Evolutionary conservation across 2,797 vertebrate genomes (phyloP).

Genomic region (Euphonia xanthogaster): DNA sequence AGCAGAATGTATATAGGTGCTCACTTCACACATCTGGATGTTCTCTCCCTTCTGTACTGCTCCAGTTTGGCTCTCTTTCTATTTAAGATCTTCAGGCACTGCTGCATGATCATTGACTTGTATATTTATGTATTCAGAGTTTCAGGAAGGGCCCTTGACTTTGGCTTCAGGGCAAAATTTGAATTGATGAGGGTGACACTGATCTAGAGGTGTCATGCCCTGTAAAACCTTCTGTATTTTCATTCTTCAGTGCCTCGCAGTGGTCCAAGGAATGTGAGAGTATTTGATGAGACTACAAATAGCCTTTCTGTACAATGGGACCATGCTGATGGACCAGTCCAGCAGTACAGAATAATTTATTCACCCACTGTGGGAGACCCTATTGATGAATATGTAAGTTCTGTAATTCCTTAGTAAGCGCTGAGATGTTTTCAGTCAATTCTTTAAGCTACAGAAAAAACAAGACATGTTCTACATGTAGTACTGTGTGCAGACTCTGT

Average conservation of each 20-base stretch:
- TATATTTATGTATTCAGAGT: neutral
- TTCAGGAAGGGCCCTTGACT: neutral
- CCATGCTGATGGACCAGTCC: constrained; percentile 92
- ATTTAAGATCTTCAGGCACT: neutral
- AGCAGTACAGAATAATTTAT: constrained; percentile 90
- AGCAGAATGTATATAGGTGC: neutral
- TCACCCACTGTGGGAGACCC: constrained; percentile 89
- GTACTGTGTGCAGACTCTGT: neutral
- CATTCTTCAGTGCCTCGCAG: constrained; percentile 84
- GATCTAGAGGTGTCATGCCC: neutral
- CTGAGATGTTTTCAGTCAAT: neutral
- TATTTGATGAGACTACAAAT: constrained; percentile 91
- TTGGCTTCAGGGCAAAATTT: neutral
- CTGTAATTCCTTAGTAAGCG: neutral
- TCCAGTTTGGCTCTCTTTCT: neutral
- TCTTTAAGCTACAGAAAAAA: neutral
- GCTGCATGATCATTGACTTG: neutral
- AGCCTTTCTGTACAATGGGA: constrained; percentile 93
- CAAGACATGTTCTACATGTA: neutral
- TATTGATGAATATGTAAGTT: constrained; percentile 92
- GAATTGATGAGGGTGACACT: neutral
- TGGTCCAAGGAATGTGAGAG: constrained; percentile 90
- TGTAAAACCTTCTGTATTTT: neutral
- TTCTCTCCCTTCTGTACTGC: neutral
- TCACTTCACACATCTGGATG: neutral